Evolutionary conservation across 2,797 vertebrate genomes (phyloP), one percentile per base, ranked within the genome.

Genomic region (Trichosurus vulpecula): DNA sequence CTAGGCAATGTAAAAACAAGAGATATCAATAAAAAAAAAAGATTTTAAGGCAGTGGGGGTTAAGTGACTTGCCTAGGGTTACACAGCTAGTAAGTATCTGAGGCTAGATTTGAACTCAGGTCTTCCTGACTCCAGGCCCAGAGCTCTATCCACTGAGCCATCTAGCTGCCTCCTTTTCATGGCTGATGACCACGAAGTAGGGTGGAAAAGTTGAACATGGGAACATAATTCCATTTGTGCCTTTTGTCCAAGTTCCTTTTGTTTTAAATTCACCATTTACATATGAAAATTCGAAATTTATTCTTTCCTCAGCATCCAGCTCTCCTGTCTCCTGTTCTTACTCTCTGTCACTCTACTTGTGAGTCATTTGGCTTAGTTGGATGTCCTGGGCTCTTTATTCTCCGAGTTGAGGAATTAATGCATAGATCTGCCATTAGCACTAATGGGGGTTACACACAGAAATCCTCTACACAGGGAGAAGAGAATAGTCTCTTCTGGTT

Each of bases 361-460:
- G 97, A 97, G 95, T 95, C 97, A 95, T 96, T 91, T 96, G 97
- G 98, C 96, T 98, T 98, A 98, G 98, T 97, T 96, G 98, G 97
- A 94, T 47, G 6, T 57, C 52, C 95, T 95, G 92, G 97, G 94
- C 90, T 95, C 55, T 98, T 96, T 97, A 94, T 95, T 98, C 93
- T 55, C 95, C 90, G 94, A 97, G 97, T 96, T 94, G 92, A 47
- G 53, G 91, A 96, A 97, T 97, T 98, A 98, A 95, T 98, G 97
- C 96, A 95, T 95, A 97, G 98, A 98, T 98, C 97, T 98, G 97
- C 98, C 98, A 98, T 98, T 98, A 98, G 97, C 97, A 97, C 97
- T 98, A 98, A 98, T 97, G 97, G 97, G 95, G 95, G 98, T 98
- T 98, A 98, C 96, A 97, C 0, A 95, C 97, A 97, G 96, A 98